Conservation (phyloP, 2,888 invertebrate species). For the Exephanes ischioxanthus region DNA sequence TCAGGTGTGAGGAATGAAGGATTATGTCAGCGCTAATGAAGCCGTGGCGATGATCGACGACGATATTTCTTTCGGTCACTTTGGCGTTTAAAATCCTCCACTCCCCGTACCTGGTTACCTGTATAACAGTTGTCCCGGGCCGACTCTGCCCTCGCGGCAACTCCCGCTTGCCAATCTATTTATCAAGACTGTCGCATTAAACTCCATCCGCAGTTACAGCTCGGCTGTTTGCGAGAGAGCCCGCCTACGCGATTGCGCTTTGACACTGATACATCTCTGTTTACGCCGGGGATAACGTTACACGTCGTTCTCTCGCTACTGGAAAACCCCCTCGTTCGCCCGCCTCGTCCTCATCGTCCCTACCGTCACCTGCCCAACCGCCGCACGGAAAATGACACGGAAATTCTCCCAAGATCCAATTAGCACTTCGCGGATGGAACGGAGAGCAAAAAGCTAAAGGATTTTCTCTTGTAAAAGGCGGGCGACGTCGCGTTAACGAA, state of each 20-base stretch:
- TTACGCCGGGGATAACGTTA: slow-evolving; percentile 70
- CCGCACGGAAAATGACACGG: slow-evolving; percentile 33
- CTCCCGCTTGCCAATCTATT: slow-evolving; percentile 60
- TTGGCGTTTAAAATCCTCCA: slow-evolving; percentile 30
- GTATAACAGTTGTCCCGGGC: slow-evolving; percentile 9
- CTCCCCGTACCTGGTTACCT: neutral
- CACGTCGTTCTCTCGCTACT: slow-evolving; percentile 22
- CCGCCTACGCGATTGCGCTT: slow-evolving; percentile 63
- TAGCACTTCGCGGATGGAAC: slow-evolving; percentile 46
- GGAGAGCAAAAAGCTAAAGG: neutral
- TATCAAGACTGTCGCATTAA: slow-evolving; percentile 71
- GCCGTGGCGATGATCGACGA: slow-evolving; percentile 58
- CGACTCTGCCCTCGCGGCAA: slow-evolving; percentile 3
- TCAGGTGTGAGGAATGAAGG: slow-evolving; percentile 11
- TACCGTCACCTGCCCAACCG: neutral
- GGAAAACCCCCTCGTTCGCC: slow-evolving; percentile 25
- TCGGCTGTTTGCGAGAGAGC: slow-evolving; percentile 66
- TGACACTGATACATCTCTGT: slow-evolving; percentile 72
- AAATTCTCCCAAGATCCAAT: slow-evolving; percentile 62
- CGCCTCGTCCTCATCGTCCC: neutral
- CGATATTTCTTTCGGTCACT: slow-evolving; percentile 49
- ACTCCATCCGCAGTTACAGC: slow-evolving; percentile 71
- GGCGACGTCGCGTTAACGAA: slow-evolving; percentile 17
- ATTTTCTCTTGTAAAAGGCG: slow-evolving; percentile 32
- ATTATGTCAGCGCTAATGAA: slow-evolving; percentile 57